Conservation (phyloP, 2,797 vertebrate genomes). For the Notolabrus celidotus region DNA sequence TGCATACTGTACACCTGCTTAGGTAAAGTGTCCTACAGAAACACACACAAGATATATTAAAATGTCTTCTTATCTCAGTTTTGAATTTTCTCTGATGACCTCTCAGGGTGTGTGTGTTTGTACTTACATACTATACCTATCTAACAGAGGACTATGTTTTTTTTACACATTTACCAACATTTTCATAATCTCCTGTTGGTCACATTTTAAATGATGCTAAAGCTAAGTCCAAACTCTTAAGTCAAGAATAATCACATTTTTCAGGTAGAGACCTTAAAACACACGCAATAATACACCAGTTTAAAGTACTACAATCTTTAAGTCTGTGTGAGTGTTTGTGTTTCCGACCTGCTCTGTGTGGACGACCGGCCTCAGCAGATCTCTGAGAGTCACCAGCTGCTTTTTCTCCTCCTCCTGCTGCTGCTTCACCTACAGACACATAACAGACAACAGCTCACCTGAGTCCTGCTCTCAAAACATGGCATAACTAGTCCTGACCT, state of each 20-base stretch:
- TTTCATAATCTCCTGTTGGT: too few relatives aligned
- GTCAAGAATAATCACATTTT: neutral
- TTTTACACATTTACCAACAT: too few relatives aligned
- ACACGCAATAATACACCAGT: slow-evolving; percentile 4
- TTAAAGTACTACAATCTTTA: neutral
- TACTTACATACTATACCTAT: neutral
- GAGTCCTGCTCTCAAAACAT: neutral
- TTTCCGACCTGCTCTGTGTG: slow-evolving; percentile 69
- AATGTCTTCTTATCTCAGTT: neutral
- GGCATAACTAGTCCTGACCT: neutral
- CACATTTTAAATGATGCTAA: neutral
- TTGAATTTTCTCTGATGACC: too few relatives aligned
- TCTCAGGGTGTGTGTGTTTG: too few relatives aligned
- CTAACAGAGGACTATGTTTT: neutral
- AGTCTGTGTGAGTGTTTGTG: neutral
- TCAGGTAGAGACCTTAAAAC: neutral
- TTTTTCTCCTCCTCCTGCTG: slow-evolving; percentile 88
- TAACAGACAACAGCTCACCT: slow-evolving; percentile 32
- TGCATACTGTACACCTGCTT: slow-evolving; percentile 89
- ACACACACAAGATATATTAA: slow-evolving; percentile 24
- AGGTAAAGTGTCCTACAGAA: slow-evolving; percentile 81
- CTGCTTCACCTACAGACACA: slow-evolving; percentile 85
- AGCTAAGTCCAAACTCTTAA: neutral
- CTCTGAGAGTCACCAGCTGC: slow-evolving; percentile 83
- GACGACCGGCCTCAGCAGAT: slow-evolving; percentile 82